Evolutionary conservation across 2,888 invertebrate species (phyloP), one percentile per base, ranked within the genome.

Genomic region (Caenorhabditis imperialis): DNA sequence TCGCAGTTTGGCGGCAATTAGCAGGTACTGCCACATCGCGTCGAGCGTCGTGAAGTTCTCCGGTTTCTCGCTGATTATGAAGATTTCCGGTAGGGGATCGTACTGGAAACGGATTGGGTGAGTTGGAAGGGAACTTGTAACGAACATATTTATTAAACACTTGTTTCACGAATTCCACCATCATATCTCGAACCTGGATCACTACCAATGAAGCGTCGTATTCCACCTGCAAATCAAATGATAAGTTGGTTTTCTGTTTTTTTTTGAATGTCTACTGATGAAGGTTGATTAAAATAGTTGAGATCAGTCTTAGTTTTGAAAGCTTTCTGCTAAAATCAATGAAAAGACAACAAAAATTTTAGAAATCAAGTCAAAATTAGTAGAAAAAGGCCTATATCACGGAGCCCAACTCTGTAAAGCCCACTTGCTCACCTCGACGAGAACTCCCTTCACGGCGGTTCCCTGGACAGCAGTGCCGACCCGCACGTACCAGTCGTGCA

Each of bases 21-120:
- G 25, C 10, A 81, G 60, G 58, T 85, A 85, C 55, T 85, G 85
- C 57, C 77, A 78, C 44, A 85, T 74, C 0, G 85, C 84, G 61
- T 85, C 85, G 22, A 84, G 58, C 1, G 83, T 69, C 6, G 73
- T 57, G 63, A 84, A 85, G n/a, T 58, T 67, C 33, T 84, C 82
- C 12, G 79, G 78, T 22, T 72, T 69, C 12, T 75, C 55, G 5
- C 69, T 73, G 33, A 62, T 70, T 12, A 35, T 45, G 23, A 84
- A 65, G 18, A 83, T 58, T 42, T 82, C 83, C 42, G 70, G 73
- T 14, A 30, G 57, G 3, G 18, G 33, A 8, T 71, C 51, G 37
- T 51, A 10, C 70, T 70, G 60, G 16, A 40, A 12, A 18, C 12
- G 12, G n/a, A 44, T 12, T 44, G 6, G 42, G 18, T 23, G 23